Conservation (phyloP, 2,888 invertebrate genomes). For the Phaonia tiefii region DNA sequence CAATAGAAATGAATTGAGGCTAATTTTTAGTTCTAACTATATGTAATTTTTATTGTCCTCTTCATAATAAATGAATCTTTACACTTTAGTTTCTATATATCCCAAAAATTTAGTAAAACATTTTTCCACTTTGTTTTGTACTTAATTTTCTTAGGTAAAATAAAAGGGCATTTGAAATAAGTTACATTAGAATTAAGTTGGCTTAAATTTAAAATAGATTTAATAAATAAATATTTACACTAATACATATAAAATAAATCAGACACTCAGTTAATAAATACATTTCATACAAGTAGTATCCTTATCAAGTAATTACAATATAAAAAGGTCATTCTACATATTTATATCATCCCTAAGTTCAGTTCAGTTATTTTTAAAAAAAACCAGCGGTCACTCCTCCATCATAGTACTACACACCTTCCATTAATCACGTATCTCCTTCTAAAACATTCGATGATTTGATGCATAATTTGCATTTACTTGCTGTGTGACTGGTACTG, state of each 20-base stretch:
- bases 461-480: slow-evolving; percentile 70
- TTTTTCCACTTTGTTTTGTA: no score
- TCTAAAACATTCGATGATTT: slow-evolving; percentile 65
- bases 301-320: slow-evolving; percentile 36
- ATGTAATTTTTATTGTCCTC: no score
- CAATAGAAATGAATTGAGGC: no score
- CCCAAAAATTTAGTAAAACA: no score
- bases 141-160: slow-evolving; percentile 42
- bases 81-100: no score
- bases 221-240: slow-evolving; percentile 55
- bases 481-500: slow-evolving; percentile 33
- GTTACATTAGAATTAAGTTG: slow-evolving; percentile 39
- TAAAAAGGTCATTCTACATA: slow-evolving; percentile 46
- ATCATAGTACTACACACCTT: no score
- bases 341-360: slow-evolving; percentile 16
- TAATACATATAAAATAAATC: not conserved
- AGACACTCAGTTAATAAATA: no score
- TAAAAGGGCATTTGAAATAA: slow-evolving; percentile 33
- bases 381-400: no score
- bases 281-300: slow-evolving; percentile 23
- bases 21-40: no score
- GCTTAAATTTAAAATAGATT: slow-evolving; percentile 29
- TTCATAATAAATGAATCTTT: no score
- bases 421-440: not conserved
- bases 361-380: not conserved